Conservation (phyloP, 2,888 invertebrate species). For the Neoascia interrupta region DNA sequence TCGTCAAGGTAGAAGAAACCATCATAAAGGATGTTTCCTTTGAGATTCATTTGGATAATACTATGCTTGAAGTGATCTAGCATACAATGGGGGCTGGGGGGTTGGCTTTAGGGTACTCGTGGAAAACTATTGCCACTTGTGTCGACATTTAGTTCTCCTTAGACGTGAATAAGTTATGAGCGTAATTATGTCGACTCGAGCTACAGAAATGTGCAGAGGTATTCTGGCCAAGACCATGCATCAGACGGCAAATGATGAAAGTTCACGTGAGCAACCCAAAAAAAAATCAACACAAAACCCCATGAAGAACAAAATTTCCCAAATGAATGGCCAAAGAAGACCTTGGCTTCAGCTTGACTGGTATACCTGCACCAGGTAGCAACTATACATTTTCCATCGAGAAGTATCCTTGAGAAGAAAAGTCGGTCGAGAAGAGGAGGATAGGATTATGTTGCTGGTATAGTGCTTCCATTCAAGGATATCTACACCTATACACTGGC, state of each 20-base stretch:
- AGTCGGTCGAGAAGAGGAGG: conserved; percentile 33
- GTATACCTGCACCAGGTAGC: conserved; percentile 25
- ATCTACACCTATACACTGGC: conserved; percentile 15
- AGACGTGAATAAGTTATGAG: conserved; percentile 55
- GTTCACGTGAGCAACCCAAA: conserved; percentile 21
- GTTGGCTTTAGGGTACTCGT: not conserved
- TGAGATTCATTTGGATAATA: conserved; percentile 24
- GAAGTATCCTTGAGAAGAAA: conserved; percentile 58
- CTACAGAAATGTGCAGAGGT: not conserved
- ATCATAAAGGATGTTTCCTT: conserved; percentile 44
- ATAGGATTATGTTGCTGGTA: conserved; percentile 14
- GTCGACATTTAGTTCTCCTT: conserved; percentile 24
- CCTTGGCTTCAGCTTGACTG: conserved; percentile 37
- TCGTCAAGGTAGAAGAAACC: conserved; percentile 54
- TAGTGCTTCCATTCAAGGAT: conserved; percentile 49
- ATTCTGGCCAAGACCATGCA: not conserved
- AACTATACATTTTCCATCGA: conserved; percentile 33
- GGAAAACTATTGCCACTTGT: conserved; percentile 51
- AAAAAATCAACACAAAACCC: not conserved
- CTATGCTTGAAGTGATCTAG: not conserved
- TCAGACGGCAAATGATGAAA: conserved; percentile 21
- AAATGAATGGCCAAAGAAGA: conserved; percentile 18
- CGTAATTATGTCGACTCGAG: conserved; percentile 38
- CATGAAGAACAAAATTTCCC: not conserved
- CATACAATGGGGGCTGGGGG: not conserved